A percentile compares a stretch with the other conserved stretches of the same genome.
Conservation (phyloP, 1,140 invertebrate genomes). For the Bombus difficillimus region DNA sequence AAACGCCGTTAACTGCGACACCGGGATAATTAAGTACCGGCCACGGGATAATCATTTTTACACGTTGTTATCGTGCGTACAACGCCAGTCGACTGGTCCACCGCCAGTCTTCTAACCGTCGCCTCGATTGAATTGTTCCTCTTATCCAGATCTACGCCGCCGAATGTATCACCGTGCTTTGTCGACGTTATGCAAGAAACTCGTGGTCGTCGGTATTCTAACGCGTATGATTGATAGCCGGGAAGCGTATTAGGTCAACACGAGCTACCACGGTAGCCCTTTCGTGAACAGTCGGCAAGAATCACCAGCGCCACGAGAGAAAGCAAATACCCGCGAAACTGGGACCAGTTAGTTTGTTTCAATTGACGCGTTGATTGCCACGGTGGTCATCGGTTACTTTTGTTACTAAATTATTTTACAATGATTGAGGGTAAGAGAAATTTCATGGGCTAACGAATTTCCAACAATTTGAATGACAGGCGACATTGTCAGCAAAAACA, state of each 20-base stretch:
- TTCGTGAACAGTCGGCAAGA: conserved; percentile 23
- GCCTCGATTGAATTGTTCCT: conserved; percentile 61
- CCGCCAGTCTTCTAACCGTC: not conserved
- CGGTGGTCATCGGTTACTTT: no score
- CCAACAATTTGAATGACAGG: no score
- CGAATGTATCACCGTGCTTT: conserved; percentile 42
- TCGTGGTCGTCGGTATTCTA: conserved; percentile 30
- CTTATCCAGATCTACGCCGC: conserved; percentile 47
- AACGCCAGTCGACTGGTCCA: not conserved
- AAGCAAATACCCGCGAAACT: conserved; percentile 58
- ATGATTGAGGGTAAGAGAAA: no score
- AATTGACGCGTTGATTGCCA: conserved; percentile 19
- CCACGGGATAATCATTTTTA: conserved; percentile 17
- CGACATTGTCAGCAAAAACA: no score
- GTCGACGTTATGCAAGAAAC: conserved; percentile 60
- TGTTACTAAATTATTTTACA: no score
- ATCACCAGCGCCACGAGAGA: conserved; percentile 40
- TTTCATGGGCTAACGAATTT: no score
- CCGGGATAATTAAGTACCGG: conserved; percentile 18
- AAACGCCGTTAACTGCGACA: conserved; percentile 1
- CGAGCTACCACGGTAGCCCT: conserved; percentile 71
- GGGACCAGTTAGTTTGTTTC: conserved; percentile 40
- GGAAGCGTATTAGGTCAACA: conserved; percentile 64
- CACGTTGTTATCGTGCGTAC: conserved; percentile 16
- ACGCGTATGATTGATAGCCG: conserved; percentile 65